A percentile compares a stretch with the other conserved stretches of the same genome.
phyloP scores from a whole-genome alignment of 2,888 invertebrate species.

The Uloborus plumipes region DNA sequence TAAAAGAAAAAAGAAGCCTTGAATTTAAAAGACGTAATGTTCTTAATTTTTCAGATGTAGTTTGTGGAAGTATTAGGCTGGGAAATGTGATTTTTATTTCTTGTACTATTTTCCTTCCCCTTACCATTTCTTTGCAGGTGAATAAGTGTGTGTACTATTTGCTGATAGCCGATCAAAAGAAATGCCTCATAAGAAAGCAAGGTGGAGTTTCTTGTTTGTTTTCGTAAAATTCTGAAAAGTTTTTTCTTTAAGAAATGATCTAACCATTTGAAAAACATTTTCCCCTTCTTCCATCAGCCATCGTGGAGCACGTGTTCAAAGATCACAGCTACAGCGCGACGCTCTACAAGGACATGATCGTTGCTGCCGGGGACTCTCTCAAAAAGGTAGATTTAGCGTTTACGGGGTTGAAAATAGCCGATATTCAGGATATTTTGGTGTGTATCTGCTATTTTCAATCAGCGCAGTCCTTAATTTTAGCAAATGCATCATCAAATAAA shows the following conservation, averaged over 20 bases:
- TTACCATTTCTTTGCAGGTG: slow-evolving; percentile 10
- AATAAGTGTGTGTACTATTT: slow-evolving; percentile 36
- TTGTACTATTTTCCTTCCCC: too few relatives aligned
- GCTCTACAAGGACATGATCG: slow-evolving; percentile 8
- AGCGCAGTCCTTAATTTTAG: too few relatives aligned
- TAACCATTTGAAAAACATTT: neutral
- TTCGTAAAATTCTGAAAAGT: neutral
- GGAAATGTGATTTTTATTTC: too few relatives aligned
- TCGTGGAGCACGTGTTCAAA: slow-evolving; percentile 21
- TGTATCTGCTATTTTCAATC: too few relatives aligned
- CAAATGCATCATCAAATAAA: too few relatives aligned
- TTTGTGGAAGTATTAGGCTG: too few relatives aligned
- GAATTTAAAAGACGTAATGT: too few relatives aligned
- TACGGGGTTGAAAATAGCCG: too few relatives aligned
- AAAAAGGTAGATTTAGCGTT: slow-evolving; percentile 38
- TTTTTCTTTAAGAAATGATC: neutral
- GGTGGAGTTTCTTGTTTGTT: slow-evolving; percentile 11
- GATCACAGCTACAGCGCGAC: neutral
- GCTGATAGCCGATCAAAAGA: slow-evolving; percentile 38
- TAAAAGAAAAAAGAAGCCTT: too few relatives aligned
- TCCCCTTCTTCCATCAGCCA: slow-evolving; percentile 4
- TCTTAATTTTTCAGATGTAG: too few relatives aligned
- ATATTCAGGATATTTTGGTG: too few relatives aligned
- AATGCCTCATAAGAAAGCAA: slow-evolving; percentile 31
- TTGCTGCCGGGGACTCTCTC: slow-evolving; percentile 5